These are phyloP conservation scores for Eulemur rubriventer DNA, from an alignment of 2,797 vertebrate genomes.

Conservation along the genomic window DNA sequence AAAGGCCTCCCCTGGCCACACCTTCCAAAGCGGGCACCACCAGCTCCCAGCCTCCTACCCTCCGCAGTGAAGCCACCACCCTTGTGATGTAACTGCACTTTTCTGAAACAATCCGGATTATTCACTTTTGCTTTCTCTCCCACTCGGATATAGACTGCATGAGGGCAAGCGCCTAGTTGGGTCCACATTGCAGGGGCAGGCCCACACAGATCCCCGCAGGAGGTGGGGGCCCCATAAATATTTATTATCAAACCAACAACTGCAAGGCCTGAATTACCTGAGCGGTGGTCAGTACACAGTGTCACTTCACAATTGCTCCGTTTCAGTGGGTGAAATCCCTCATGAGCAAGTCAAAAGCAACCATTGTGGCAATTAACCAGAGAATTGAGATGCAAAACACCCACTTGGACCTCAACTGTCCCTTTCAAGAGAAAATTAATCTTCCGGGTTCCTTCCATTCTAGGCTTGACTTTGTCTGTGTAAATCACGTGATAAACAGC, in stretches of 20 bases:
- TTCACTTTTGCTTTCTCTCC: background rate
- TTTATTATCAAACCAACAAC: background rate
- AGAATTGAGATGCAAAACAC: slow-evolving; percentile 26
- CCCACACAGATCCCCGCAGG: background rate
- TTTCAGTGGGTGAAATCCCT: background rate
- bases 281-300: background rate
- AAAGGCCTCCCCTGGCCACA: background rate
- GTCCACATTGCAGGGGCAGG: too few relatives aligned
- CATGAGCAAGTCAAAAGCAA: slow-evolving; percentile 28
- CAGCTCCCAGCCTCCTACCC: background rate
- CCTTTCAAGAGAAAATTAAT: background rate
- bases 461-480: background rate
- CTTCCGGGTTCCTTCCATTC: background rate
- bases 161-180: background rate
- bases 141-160: background rate
- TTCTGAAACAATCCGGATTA: background rate
- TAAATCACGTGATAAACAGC: background rate
- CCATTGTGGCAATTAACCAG: background rate
- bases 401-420: background rate
- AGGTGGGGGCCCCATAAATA: too few relatives aligned
- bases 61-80: accelerated
- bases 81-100: background rate
- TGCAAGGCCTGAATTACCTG: too few relatives aligned
- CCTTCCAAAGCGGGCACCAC: background rate
- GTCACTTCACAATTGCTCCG: background rate